Conservation (phyloP, 2,888 invertebrate species). For the Chydorus sphaericus region DNA sequence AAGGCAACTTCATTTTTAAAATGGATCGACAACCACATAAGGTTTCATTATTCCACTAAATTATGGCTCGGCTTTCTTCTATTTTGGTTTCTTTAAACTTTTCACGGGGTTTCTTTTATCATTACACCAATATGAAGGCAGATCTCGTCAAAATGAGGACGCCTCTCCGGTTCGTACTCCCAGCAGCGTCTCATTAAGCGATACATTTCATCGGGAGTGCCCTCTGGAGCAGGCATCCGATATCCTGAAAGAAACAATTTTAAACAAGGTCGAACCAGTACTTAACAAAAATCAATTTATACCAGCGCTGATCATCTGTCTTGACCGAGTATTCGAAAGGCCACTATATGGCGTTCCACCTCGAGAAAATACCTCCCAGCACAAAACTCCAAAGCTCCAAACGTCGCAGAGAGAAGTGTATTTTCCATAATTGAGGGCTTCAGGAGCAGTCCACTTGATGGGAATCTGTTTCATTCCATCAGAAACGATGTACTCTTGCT, state of each 20-base stretch:
- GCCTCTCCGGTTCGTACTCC: conserved; percentile 80
- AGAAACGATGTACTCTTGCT: conserved; percentile 90
- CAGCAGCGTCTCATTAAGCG: conserved; percentile 82
- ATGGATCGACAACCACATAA: not conserved
- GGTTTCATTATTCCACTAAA: not conserved
- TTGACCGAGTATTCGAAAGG: conserved; percentile 80
- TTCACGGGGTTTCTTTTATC: conserved; percentile 3
- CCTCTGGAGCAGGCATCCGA: conserved; percentile 81
- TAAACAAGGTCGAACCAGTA: not conserved
- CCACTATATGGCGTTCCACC: conserved; percentile 89
- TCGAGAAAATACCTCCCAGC: conserved; percentile 92
- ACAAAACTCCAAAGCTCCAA: conserved; percentile 90
- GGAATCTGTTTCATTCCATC: conserved; percentile 98
- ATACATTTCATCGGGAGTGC: conserved; percentile 77
- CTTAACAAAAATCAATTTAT: conserved; percentile 17
- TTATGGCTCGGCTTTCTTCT: not conserved
- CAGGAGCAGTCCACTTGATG: conserved; percentile 96
- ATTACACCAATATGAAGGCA: conserved; percentile 15
- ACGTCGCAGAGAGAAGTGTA: conserved; percentile 91
- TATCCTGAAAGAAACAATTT: conserved; percentile 46
- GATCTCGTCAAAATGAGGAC: conserved; percentile 85
- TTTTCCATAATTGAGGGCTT: conserved; percentile 87
- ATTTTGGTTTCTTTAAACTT: not conserved
- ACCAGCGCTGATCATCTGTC: conserved; percentile 89
- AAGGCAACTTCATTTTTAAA: not conserved